A percentile compares a stretch with the other conserved stretches of the same genome.
Evolutionary conservation across 2,797 vertebrate genomes (phyloP).

Genomic region (Pangasius macronema): DNA sequence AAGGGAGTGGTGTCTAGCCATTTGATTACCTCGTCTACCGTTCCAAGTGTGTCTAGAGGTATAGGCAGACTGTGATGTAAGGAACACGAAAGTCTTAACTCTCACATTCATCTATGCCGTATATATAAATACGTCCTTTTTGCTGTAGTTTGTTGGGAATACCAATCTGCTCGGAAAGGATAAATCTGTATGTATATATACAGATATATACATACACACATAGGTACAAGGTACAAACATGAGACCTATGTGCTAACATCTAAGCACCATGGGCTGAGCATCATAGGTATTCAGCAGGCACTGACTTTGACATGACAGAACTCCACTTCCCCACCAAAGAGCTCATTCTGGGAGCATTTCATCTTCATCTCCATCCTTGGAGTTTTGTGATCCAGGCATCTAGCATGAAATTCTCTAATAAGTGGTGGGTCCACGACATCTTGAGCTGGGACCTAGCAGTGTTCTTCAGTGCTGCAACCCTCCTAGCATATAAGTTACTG

Average conservation of each 20-base stretch:
- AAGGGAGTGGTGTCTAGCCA: slow-evolving; percentile 45
- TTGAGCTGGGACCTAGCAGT: neutral
- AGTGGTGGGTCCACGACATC: neutral
- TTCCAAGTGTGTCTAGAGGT: slow-evolving; percentile 14
- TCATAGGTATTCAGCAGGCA: neutral
- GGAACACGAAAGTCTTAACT: neutral
- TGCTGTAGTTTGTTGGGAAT: neutral
- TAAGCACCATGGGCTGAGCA: neutral
- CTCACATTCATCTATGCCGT: neutral
- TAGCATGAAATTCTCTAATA: neutral
- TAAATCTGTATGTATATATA: neutral
- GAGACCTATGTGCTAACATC: neutral
- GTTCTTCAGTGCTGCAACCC: neutral
- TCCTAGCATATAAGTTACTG: neutral
- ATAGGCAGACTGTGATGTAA: neutral
- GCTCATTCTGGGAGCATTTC: neutral
- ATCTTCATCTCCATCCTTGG: neutral
- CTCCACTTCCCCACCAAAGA: neutral
- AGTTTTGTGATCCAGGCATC: neutral
- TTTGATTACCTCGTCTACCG: slow-evolving; percentile 26
- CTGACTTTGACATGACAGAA: neutral
- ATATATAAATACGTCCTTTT: neutral
- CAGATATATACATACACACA: neutral
- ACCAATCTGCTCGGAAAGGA: neutral
- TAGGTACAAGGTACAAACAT: neutral